Conservation (phyloP, 2,888 invertebrate species). For the Coremacera marginata region DNA sequence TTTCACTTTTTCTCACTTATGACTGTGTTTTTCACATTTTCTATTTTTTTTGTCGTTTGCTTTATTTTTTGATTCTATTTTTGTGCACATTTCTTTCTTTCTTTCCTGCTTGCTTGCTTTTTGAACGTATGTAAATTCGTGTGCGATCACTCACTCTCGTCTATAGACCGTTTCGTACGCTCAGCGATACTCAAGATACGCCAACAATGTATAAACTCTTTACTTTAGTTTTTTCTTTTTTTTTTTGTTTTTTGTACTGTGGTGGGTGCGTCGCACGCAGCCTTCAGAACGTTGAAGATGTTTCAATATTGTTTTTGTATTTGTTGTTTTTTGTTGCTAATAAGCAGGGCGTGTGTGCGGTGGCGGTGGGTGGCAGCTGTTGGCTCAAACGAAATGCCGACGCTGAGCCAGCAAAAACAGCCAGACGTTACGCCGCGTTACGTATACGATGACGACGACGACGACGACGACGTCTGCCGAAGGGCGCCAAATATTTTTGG, state of each 20-base stretch:
- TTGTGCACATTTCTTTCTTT: slow-evolving; percentile 7
- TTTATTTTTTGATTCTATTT: slow-evolving; percentile 16
- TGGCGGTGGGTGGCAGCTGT: neutral
- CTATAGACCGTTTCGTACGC: neutral
- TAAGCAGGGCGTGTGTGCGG: neutral
- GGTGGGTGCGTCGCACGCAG: slow-evolving; percentile 30
- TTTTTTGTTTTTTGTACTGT: neutral
- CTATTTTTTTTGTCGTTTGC: neutral
- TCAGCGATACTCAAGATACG: neutral
- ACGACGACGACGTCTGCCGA: neutral
- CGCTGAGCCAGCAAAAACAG: neutral
- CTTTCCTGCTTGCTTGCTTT: neutral
- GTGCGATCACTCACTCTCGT: slow-evolving; percentile 1
- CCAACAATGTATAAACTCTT: neutral
- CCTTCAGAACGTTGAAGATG: slow-evolving; percentile 8
- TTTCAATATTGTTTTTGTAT: neutral
- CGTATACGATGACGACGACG: neutral
- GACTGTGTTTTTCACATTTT: neutral
- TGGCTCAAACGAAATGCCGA: slow-evolving; percentile 9
- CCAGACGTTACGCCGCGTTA: neutral
- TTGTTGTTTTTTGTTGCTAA: neutral
- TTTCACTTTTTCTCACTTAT: neutral
- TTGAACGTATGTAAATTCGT: neutral
- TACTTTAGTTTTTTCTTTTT: neutral
- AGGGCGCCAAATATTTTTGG: neutral